Conservation (phyloP, 2,113 vertebrate species). For the Siniperca knerii region DNA sequence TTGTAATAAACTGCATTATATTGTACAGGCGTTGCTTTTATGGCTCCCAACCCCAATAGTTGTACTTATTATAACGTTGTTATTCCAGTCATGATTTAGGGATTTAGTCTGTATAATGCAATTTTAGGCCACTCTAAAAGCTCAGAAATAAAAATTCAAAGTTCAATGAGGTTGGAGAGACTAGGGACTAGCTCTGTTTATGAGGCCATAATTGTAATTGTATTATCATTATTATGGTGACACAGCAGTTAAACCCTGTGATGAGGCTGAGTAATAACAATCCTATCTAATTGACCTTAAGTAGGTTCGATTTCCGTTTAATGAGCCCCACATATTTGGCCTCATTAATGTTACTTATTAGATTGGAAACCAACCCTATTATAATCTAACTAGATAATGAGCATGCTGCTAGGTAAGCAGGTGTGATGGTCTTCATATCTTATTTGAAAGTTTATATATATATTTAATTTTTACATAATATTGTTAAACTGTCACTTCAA, state of each 20-base stretch:
- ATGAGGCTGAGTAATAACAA: constrained; percentile 75
- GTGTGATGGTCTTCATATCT: constrained; percentile 19
- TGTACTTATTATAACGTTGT: background rate
- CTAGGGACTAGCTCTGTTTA: constrained; percentile 42
- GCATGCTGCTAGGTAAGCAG: constrained; percentile 26
- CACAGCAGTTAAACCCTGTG: constrained; percentile 71
- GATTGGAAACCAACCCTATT: constrained; percentile 57
- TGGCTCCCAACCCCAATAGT: background rate
- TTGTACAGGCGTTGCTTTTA: background rate
- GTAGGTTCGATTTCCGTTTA: constrained; percentile 69
- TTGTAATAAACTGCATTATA: constrained; percentile 5
- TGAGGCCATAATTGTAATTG: constrained; percentile 59
- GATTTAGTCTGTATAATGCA: constrained; percentile 10
- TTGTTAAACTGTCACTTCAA: constrained; percentile 18
- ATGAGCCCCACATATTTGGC: constrained; percentile 70
- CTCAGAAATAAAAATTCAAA: constrained; percentile 27
- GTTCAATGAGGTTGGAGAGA: constrained; percentile 32
- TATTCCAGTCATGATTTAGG: background rate
- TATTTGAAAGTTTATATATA: constrained; percentile 33
- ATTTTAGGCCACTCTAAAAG: constrained; percentile 8
- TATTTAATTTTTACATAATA: constrained; percentile 17
- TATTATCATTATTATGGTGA: constrained; percentile 70
- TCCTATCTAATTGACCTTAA: constrained; percentile 73
- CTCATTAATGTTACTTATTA: constrained; percentile 72
- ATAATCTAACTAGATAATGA: constrained; percentile 60